Percentiles rank a stretch among this genome's conserved stretches.
Conservation (phyloP, 2,888 invertebrate genomes). For the Biston betularia region DNA sequence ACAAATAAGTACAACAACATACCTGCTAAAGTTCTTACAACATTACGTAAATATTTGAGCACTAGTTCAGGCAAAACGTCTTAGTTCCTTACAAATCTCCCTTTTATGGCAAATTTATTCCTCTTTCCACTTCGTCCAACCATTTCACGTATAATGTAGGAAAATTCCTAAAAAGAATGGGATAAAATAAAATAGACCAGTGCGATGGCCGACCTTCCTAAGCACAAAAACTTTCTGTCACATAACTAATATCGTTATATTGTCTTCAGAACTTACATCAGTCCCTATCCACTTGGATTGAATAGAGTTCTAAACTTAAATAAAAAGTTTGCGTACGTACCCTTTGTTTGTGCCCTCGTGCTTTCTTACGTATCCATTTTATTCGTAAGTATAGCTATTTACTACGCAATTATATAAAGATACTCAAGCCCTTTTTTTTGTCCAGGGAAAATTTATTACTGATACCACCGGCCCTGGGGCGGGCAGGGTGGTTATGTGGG, state of each 20-base stretch:
- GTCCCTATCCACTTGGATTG: background rate
- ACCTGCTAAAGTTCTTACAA: constrained; percentile 2
- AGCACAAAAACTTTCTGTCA: constrained; percentile 12
- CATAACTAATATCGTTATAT: background rate
- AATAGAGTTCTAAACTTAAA: no score
- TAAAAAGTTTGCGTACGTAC: no score
- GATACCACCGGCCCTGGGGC: no score
- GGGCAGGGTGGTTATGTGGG: no score
- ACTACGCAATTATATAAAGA: no score
- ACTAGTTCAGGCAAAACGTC: constrained; percentile 19
- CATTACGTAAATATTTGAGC: constrained; percentile 16
- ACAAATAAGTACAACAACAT: background rate
- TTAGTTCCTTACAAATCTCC: constrained; percentile 17
- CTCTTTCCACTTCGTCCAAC: constrained; percentile 13
- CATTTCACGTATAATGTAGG: constrained; percentile 16
- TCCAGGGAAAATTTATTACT: no score
- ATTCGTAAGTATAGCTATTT: no score
- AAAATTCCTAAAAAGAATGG: constrained; percentile 21
- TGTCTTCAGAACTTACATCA: background rate
- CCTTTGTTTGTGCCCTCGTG: no score
- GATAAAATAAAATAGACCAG: constrained; percentile 6
- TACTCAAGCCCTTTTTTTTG: no score
- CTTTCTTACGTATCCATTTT: no score
- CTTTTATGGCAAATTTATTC: constrained; percentile 30
- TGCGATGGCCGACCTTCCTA: background rate